phyloP scores from a whole-genome alignment of 37 sponge, comb jelly and placozoan species.

The Mnemiopsis leidyi region DNA sequence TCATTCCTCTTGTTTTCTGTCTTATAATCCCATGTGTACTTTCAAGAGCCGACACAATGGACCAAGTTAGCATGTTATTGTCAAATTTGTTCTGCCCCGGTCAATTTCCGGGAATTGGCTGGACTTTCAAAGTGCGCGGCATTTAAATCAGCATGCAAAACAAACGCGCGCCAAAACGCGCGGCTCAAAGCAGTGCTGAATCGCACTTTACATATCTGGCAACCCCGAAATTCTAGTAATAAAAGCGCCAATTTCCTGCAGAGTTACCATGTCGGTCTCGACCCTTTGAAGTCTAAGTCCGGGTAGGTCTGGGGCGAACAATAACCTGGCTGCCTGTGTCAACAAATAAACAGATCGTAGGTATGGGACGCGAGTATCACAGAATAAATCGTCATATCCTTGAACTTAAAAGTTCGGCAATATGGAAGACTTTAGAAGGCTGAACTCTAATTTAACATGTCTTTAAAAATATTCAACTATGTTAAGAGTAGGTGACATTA shows the following conservation, averaged over 20 bases:
- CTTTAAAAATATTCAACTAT: neutral
- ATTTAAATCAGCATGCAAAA: neutral
- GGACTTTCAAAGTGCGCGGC: neutral
- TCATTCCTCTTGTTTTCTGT: neutral
- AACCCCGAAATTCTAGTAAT: neutral
- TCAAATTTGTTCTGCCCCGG: neutral
- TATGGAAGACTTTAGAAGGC: neutral
- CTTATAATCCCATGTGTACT: neutral
- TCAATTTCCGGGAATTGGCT: neutral
- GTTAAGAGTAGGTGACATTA: neutral
- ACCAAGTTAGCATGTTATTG: neutral
- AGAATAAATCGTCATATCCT: neutral
- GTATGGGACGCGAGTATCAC: neutral
- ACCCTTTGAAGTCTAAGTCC: neutral
- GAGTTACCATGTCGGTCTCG: neutral
- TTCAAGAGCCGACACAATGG: neutral
- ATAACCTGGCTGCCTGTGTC: neutral
- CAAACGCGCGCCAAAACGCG: neutral
- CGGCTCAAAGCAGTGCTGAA: slow-evolving; percentile 50
- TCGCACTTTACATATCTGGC: neutral
- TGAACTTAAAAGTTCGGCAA: too few species aligned
- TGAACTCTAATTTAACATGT: neutral
- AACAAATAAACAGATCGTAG: neutral
- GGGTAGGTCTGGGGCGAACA: too few species aligned
- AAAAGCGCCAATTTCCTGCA: neutral